Conservation (phyloP, 2,113 vertebrate species). For the Psophia crepitans region DNA sequence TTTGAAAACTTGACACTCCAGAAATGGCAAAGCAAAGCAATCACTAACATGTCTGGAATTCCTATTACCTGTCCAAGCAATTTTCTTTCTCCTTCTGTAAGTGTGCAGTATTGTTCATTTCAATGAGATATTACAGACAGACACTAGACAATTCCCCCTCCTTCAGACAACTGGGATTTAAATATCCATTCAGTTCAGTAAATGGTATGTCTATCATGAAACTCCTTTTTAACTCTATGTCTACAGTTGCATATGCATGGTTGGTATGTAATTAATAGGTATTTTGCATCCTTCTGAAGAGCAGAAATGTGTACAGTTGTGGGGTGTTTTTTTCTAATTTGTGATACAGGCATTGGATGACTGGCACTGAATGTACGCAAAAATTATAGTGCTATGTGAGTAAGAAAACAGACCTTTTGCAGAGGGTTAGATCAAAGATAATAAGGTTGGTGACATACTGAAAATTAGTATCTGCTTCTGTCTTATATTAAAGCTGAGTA, state of each 20-base stretch:
- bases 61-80: constrained; percentile 30
- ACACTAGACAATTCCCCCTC: background rate
- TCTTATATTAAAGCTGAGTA: background rate
- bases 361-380: background rate
- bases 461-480: background rate
- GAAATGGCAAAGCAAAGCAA: constrained; percentile 26
- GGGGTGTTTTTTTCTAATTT: background rate
- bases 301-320: background rate
- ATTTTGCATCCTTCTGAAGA: constrained; percentile 9
- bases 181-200: constrained; percentile 36
- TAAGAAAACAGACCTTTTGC: background rate
- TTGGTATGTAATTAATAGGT: constrained; percentile 2
- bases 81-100: constrained; percentile 25
- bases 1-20: constrained; percentile 21
- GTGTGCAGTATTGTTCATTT: constrained; percentile 34
- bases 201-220: background rate
- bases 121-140: constrained; percentile 1
- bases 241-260: fast-evolving
- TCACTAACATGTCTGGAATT: constrained; percentile 16
- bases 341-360: background rate
- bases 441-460: background rate
- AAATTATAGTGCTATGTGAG: background rate
- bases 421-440: background rate
- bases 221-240: background rate
- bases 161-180: constrained; percentile 41